Evolutionary conservation across 2,888 invertebrate genomes (phyloP).

Genomic region (Quadroppia sp.): DNA sequence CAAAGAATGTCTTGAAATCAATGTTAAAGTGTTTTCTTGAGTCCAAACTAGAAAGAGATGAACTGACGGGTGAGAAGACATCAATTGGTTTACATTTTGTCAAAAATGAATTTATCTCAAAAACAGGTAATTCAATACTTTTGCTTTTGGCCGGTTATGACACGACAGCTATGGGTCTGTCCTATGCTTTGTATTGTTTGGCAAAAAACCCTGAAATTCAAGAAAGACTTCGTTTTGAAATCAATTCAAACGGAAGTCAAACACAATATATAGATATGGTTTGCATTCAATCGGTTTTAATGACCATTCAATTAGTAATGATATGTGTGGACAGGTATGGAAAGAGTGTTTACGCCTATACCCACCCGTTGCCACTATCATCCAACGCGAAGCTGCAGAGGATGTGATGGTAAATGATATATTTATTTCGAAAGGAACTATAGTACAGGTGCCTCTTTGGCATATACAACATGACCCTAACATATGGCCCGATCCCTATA

Average conservation of each 20-base stretch:
- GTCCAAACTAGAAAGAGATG: slow-evolving; percentile 2
- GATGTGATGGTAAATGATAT: slow-evolving; percentile 42
- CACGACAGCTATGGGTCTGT: slow-evolving; percentile 57
- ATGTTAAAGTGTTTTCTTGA: slow-evolving; percentile 22
- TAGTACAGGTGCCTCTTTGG: slow-evolving; percentile 48
- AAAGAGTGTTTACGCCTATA: slow-evolving; percentile 43
- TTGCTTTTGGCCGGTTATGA: slow-evolving; percentile 51
- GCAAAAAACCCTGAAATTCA: slow-evolving; percentile 56
- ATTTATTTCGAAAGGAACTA: slow-evolving; percentile 46
- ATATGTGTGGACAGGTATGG: slow-evolving; percentile 34
- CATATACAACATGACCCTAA: slow-evolving; percentile 49
- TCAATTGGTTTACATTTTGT: neutral
- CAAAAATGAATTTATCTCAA: too few species aligned
- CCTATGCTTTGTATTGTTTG: slow-evolving; percentile 55
- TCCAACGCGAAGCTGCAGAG: slow-evolving; percentile 41
- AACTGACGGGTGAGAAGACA: slow-evolving; percentile 31
- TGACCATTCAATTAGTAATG: neutral
- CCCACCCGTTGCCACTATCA: slow-evolving; percentile 46
- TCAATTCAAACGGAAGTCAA: slow-evolving; percentile 46
- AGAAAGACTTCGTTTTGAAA: slow-evolving; percentile 54
- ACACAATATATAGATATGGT: slow-evolving; percentile 4
- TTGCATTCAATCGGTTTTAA: neutral
- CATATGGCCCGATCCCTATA: slow-evolving; percentile 48
- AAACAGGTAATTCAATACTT: slow-evolving; percentile 44
- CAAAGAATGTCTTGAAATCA: slow-evolving; percentile 30